Evolutionary conservation across 2,888 invertebrate species (phyloP).

Genomic region (Eustalomyia histrio): DNA sequence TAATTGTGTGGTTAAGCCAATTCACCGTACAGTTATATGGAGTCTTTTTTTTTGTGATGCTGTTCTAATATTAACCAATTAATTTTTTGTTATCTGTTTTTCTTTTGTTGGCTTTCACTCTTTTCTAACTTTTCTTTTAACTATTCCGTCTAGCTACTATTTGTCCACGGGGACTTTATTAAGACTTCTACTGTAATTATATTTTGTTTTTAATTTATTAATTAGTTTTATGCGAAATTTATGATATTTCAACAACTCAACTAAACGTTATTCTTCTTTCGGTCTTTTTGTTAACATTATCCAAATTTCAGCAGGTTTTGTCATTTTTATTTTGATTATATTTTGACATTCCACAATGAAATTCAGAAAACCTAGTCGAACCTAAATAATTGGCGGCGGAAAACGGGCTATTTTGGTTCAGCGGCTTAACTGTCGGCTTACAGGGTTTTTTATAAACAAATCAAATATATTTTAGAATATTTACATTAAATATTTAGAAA

Average conservation of each 20-base stretch:
- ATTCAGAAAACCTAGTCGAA: no score
- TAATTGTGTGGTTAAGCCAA: constrained; percentile 60
- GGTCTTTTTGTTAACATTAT: constrained; percentile 11
- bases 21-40: not conserved
- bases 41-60: not conserved
- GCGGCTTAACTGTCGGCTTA: no score
- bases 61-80: not conserved
- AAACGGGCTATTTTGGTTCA: no score
- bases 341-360: constrained; percentile 50
- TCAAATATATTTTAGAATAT: no score
- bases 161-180: constrained; percentile 10
- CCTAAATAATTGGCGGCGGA: no score
- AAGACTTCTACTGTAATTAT: not conserved
- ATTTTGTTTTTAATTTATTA: not conserved
- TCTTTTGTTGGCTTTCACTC: not conserved
- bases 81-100: no score
- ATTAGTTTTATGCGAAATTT: constrained; percentile 12
- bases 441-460: no score
- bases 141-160: constrained; percentile 31
- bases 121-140: constrained; percentile 1
- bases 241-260: constrained; percentile 25
- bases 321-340: constrained; percentile 60
- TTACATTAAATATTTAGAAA: no score
- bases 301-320: constrained; percentile 39
- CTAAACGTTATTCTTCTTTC: constrained; percentile 15